phyloP scores from a whole-genome alignment of 2,113 vertebrate species.

The Stercorarius parasiticus region DNA sequence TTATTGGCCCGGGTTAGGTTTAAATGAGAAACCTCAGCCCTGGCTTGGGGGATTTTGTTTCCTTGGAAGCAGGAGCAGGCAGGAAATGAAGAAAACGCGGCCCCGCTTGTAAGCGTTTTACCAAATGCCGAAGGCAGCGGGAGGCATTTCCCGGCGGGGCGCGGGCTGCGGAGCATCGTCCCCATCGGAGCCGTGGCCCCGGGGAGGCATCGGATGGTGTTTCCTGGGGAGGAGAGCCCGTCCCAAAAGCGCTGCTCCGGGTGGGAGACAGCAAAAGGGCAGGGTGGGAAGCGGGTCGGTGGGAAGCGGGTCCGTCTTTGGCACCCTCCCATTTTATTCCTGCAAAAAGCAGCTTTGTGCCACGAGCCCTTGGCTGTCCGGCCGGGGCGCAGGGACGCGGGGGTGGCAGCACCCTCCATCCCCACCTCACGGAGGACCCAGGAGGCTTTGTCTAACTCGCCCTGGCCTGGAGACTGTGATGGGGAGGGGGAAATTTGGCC shows the following conservation, averaged over 20 bases:
- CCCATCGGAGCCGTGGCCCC: neutral
- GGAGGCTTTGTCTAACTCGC: neutral
- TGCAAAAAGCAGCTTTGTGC: rapidly evolving
- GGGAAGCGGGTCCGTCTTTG: neutral
- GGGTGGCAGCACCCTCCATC: neutral
- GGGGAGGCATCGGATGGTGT: neutral
- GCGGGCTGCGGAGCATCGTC: neutral
- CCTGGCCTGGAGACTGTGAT: neutral
- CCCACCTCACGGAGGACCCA: neutral
- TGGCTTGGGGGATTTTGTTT: constrained; percentile 48
- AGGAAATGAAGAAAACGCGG: constrained; percentile 47
- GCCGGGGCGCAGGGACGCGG: rapidly evolving
- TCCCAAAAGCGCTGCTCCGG: neutral
- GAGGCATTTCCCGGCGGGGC: neutral
- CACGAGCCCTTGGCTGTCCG: rapidly evolving
- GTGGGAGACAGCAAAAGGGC: neutral
- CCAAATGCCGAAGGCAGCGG: constrained; percentile 47
- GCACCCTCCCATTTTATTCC: neutral
- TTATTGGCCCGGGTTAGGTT: neutral
- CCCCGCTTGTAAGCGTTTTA: constrained; percentile 33
- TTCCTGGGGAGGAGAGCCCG: neutral
- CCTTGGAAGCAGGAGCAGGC: constrained; percentile 46
- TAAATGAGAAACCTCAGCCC: constrained; percentile 39
- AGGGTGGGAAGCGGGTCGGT: too few relatives aligned
- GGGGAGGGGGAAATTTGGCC: neutral